Conservation (phyloP, 2,113 vertebrate genomes). For the Cinclus cinclus region DNA sequence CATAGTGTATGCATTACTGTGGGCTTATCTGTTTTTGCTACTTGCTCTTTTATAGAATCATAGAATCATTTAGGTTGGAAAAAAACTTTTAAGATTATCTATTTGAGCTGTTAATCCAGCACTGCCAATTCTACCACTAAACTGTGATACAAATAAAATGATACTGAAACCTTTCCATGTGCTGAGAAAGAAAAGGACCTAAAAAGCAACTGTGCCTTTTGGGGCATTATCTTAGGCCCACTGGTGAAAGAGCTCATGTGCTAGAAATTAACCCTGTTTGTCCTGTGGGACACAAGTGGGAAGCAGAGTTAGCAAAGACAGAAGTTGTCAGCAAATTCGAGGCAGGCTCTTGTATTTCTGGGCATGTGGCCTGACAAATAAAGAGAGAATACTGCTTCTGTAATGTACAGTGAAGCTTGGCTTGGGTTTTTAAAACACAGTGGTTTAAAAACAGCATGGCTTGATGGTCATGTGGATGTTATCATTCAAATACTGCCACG, state of each 20-base stretch:
- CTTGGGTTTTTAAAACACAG: not conserved
- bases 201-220: not conserved
- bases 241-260: not conserved
- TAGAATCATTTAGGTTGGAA: not conserved
- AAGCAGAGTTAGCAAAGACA: not conserved
- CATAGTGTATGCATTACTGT: not conserved
- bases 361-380: not conserved
- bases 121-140: not conserved
- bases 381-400: not conserved
- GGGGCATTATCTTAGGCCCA: not conserved
- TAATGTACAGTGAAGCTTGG: not conserved
- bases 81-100: not conserved
- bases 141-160: not conserved
- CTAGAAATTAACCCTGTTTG: not conserved
- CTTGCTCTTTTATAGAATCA: not conserved
- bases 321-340: not conserved
- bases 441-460: not conserved
- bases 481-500: not conserved
- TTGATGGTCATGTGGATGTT: not conserved
- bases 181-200: not conserved
- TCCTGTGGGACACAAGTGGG: not conserved
- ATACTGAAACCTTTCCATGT: not conserved
- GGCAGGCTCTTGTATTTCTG: not conserved
- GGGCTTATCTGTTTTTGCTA: constrained; percentile 1
- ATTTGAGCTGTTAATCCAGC: not conserved